phyloP scores from a whole-genome alignment of 2,113 vertebrate species.

The Hyperoodon ampullatus region DNA sequence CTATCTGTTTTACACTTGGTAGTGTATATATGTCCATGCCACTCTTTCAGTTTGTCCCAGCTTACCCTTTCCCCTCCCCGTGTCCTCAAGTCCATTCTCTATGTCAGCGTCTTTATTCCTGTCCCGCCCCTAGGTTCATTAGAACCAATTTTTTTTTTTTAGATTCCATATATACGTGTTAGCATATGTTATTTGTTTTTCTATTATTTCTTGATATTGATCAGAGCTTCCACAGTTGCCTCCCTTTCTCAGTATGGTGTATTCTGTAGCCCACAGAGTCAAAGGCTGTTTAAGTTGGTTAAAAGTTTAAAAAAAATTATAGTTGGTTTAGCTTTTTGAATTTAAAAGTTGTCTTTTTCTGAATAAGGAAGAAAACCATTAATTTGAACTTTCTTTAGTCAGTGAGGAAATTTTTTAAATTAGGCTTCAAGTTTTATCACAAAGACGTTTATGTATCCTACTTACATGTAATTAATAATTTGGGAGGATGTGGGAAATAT shows the following conservation, averaged over 20 bases:
- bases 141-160: too few relatives aligned
- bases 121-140: too few relatives aligned
- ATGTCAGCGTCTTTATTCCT: too few relatives aligned
- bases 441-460: not conserved
- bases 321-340: not conserved
- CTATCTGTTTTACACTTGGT: too few relatives aligned
- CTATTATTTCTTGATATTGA: not conserved
- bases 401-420: conserved; percentile 35
- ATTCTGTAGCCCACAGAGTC: not conserved
- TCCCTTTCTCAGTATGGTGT: not conserved
- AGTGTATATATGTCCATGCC: too few relatives aligned
- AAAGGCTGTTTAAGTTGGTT: not conserved
- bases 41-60: too few relatives aligned
- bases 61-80: too few relatives aligned
- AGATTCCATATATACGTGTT: too few relatives aligned
- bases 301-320: not conserved
- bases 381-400: conserved; percentile 1
- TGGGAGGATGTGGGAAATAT: not conserved
- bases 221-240: not conserved
- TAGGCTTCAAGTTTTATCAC: not conserved
- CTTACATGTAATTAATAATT: not conserved
- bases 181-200: too few relatives aligned
- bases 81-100: too few relatives aligned
- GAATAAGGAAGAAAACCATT: not conserved
- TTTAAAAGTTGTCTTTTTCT: conserved; percentile 16